phyloP scores from a whole-genome alignment of 2,797 vertebrate genomes.

The Tenualosa thibaudeaui region DNA sequence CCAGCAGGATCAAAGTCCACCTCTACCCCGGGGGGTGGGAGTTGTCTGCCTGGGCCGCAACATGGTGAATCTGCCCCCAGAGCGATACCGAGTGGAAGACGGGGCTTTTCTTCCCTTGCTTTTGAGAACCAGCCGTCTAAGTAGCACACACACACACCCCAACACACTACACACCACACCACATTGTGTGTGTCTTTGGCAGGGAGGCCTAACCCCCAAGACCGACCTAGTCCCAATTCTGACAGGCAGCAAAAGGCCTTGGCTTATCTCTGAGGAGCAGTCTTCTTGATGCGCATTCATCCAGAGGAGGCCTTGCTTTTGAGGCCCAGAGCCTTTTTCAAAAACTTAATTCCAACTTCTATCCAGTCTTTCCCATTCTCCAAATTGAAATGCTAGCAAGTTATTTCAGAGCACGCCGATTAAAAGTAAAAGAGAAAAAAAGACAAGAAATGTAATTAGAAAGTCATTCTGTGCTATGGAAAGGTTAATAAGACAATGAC shows the following conservation, averaged over 20 bases:
- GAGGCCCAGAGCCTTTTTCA: not conserved
- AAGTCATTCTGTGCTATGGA: not conserved
- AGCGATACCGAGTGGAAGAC: not conserved
- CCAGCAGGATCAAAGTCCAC: not conserved
- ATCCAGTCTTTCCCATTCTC: not conserved
- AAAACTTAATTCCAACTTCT: not conserved
- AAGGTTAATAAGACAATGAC: slow-evolving; percentile 12
- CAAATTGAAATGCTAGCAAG: not conserved
- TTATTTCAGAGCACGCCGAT: not conserved
- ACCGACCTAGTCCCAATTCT: not conserved
- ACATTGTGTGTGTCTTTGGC: not conserved
- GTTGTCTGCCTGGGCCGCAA: not conserved
- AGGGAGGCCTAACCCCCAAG: not conserved
- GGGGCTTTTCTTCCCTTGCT: not conserved
- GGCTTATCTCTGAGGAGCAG: not conserved
- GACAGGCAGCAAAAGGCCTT: not conserved
- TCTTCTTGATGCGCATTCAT: not conserved
- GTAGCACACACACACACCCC: not conserved
- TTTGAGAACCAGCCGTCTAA: not conserved
- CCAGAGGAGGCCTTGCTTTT: not conserved
- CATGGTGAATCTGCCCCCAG: not conserved
- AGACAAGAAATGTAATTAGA: not conserved
- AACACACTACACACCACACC: not conserved
- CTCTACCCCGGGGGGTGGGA: not conserved
- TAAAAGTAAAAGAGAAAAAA: not conserved